Conservation (phyloP, 2,888 invertebrate species). For the Stomorhina lunata region DNA sequence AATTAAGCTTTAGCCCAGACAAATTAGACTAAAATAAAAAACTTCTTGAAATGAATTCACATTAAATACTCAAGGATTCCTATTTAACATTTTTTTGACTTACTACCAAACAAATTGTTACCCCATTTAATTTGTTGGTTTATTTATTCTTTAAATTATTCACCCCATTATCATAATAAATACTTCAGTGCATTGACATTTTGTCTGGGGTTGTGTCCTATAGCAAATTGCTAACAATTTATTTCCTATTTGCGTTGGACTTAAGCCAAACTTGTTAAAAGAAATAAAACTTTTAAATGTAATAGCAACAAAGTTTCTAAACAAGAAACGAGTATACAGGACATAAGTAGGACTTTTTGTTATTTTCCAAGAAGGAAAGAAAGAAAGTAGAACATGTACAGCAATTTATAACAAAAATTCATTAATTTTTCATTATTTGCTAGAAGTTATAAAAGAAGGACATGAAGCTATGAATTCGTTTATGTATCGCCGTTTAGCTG, state of each 20-base stretch:
- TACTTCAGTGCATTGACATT: slow-evolving; percentile 14
- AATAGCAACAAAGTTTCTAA: background rate
- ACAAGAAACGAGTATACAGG: background rate
- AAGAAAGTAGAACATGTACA: background rate
- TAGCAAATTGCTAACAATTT: slow-evolving; percentile 26
- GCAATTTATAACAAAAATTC: slow-evolving; percentile 40
- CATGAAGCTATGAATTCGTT: no score
- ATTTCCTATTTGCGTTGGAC: slow-evolving; percentile 36
- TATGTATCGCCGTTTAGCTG: no score
- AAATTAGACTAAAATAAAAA: no score
- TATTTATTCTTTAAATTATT: background rate
- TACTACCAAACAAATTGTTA: no score
- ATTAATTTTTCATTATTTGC: slow-evolving; percentile 60
- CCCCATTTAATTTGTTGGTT: background rate
- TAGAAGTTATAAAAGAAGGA: no score
- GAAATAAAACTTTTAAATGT: background rate
- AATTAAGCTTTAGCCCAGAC: no score
- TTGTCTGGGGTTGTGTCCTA: background rate
- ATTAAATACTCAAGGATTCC: no score
- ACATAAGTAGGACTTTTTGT: background rate
- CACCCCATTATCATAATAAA: background rate
- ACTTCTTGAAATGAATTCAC: no score
- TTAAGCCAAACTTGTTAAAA: slow-evolving; percentile 26
- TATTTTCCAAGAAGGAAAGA: background rate
- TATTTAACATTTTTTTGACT: no score